Conservation (phyloP, 2,113 vertebrate genomes). For the Numida meleagris region DNA sequence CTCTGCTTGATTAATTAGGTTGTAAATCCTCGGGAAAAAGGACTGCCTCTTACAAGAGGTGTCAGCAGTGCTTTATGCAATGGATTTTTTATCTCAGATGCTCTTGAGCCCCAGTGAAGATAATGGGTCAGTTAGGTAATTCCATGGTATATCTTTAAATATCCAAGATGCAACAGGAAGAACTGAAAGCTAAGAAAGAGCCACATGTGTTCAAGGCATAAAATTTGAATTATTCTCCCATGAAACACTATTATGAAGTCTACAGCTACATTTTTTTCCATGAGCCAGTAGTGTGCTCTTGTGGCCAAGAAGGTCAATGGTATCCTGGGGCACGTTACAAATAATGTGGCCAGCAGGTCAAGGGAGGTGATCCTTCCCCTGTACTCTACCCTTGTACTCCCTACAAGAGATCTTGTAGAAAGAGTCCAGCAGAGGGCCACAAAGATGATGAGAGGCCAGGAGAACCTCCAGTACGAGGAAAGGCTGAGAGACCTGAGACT, state of each 20-base stretch:
- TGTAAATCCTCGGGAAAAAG: neutral
- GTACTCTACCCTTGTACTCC: neutral
- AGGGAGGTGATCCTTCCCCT: neutral
- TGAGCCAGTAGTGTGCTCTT: neutral
- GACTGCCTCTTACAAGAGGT: neutral
- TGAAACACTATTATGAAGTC: neutral
- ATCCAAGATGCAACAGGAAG: neutral
- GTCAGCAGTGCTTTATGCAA: neutral
- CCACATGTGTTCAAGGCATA: neutral
- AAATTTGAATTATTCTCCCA: neutral
- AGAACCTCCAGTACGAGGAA: neutral
- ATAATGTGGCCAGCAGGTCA: neutral
- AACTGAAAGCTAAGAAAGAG: neutral
- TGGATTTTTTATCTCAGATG: neutral
- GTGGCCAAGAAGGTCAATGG: neutral
- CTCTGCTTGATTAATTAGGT: neutral
- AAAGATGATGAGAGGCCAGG: neutral
- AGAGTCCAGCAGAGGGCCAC: neutral
- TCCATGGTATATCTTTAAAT: neutral
- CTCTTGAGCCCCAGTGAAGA: neutral
- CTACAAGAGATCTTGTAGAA: neutral
- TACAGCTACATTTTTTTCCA: neutral
- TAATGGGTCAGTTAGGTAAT: neutral
- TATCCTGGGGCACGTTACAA: neutral
- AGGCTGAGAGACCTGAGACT: neutral